Evolutionary conservation across 2,888 invertebrate species (phyloP).

Genomic region (Lasioglossum figueresi): DNA sequence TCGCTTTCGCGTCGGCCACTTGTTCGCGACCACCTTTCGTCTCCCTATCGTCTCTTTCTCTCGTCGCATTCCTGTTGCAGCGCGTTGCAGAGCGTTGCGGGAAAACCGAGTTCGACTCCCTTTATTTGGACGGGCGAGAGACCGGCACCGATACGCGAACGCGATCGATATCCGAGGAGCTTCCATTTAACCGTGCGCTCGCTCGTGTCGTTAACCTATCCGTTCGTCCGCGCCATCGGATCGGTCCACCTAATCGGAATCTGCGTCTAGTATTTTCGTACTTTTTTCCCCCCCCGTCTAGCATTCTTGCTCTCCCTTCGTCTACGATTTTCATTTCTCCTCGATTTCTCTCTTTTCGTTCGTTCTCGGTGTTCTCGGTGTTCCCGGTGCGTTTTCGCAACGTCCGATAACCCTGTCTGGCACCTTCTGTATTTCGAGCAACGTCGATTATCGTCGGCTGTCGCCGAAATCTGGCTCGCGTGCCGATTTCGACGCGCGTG

Average conservation of each 20-base stretch:
- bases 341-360: neutral
- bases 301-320: neutral
- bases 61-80: neutral
- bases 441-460: slow-evolving; percentile 1
- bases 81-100: neutral
- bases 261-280: too few relatives aligned
- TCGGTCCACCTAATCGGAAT: neutral
- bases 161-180: slow-evolving; percentile 35
- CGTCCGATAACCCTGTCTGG: neutral
- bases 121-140: neutral
- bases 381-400: neutral
- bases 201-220: slow-evolving; percentile 24
- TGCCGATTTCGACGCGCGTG: slow-evolving; percentile 1
- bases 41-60: slow-evolving; percentile 3
- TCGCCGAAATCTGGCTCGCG: neutral
- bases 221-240: neutral
- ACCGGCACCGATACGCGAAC: slow-evolving; percentile 25
- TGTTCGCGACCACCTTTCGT: slow-evolving; percentile 58
- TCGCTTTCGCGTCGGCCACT: slow-evolving; percentile 56
- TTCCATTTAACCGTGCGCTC: slow-evolving; percentile 23
- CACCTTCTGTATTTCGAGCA: neutral
- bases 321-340: neutral
- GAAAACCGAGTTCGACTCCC: neutral
- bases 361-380: neutral
- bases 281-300: too few relatives aligned